Evolutionary conservation across 2,888 invertebrate genomes (phyloP).

Genomic region (Dasypolia templi): DNA sequence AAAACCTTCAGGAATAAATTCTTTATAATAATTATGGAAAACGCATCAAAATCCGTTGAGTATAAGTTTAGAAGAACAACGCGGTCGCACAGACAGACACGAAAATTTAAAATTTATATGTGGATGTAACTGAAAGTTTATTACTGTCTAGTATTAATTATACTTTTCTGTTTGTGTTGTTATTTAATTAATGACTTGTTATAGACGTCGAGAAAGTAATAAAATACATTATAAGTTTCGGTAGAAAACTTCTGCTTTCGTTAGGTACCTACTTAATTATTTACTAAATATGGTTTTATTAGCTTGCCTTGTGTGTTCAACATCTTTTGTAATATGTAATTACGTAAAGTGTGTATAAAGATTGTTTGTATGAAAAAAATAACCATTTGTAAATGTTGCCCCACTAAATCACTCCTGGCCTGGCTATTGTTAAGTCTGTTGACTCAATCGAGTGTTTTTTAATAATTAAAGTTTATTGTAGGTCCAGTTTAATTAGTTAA

Average conservation of each 20-base stretch:
- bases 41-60: too few species aligned
- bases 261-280: conserved; percentile 14
- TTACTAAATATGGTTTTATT: conserved; percentile 35
- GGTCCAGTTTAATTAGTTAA: background rate
- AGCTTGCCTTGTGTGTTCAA: conserved; percentile 14
- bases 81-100: background rate
- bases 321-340: conserved; percentile 18
- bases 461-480: background rate
- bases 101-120: too few species aligned
- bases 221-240: conserved; percentile 28
- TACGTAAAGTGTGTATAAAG: conserved; percentile 4
- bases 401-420: background rate
- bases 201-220: conserved; percentile 24
- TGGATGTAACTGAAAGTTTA: conserved; percentile 30
- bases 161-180: conserved; percentile 29
- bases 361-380: background rate
- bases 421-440: background rate
- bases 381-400: conserved; percentile 6
- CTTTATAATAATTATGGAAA: too few species aligned
- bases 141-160: conserved; percentile 29
- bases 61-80: too few species aligned
- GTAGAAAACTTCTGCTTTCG: conserved; percentile 21
- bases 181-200: conserved; percentile 40
- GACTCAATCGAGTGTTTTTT: background rate
- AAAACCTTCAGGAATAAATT: too few species aligned